Evolutionary conservation across 2,797 vertebrate species (phyloP).

Genomic region (Microchirus variegatus): DNA sequence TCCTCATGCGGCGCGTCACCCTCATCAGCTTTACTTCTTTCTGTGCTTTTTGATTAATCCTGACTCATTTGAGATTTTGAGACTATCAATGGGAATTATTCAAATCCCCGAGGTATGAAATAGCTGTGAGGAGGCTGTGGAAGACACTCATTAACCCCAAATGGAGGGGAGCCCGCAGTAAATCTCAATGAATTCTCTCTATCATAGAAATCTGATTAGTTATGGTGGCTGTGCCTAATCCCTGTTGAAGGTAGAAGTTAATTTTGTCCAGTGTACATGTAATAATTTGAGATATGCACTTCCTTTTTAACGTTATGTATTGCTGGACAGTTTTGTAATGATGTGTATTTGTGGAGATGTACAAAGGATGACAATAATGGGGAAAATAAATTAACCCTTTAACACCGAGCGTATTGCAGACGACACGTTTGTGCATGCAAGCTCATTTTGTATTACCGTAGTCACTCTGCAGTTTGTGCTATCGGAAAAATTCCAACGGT

Average conservation of each 20-base stretch:
- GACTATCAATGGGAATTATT: constrained; percentile 83
- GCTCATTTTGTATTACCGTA: no score
- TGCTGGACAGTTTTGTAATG: no score
- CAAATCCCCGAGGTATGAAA: constrained; percentile 82
- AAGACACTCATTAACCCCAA: constrained; percentile 82
- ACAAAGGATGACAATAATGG: no score
- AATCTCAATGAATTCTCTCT: constrained; percentile 69
- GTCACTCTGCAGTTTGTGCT: no score
- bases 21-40: constrained; percentile 72
- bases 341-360: no score
- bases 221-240: constrained; percentile 74
- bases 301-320: no score
- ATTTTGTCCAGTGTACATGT: constrained; percentile 58
- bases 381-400: no score
- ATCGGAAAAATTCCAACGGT: no score
- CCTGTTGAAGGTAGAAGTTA: constrained; percentile 72
- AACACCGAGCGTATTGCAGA: no score
- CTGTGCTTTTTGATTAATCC: constrained; percentile 78
- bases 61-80: constrained; percentile 78
- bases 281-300: constrained; percentile 36
- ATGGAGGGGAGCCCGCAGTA: constrained; percentile 69
- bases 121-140: constrained; percentile 70
- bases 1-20: constrained; percentile 55
- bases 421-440: no score
- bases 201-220: constrained; percentile 77